Evolutionary conservation across 2,113 vertebrate species (phyloP).

Genomic region (Alectura lathami): DNA sequence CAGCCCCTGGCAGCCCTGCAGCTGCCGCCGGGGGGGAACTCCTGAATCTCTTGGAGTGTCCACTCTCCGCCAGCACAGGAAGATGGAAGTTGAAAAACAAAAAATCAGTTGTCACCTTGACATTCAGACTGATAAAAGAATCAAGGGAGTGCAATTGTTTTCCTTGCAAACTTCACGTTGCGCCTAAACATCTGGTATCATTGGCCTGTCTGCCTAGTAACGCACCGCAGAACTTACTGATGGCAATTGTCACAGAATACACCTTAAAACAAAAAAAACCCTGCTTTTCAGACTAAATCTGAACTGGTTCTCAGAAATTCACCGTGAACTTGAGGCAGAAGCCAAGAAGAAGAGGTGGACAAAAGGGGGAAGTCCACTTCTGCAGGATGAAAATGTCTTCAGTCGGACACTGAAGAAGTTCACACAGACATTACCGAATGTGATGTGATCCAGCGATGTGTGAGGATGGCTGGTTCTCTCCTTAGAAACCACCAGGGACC

Average conservation of each 20-base stretch:
- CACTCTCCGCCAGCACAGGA: background rate
- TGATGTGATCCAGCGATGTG: rapidly evolving
- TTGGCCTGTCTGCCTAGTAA: background rate
- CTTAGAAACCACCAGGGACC: background rate
- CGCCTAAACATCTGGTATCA: background rate
- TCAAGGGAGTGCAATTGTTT: background rate
- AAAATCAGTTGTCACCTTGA: background rate
- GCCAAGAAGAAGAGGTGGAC: background rate
- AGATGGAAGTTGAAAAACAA: background rate
- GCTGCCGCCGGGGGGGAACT: background rate
- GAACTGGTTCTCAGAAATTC: background rate
- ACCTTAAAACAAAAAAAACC: background rate
- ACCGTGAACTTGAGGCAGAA: background rate
- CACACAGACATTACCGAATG: background rate
- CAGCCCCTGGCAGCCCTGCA: rapidly evolving
- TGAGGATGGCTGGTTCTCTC: background rate
- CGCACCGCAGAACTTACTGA: background rate
- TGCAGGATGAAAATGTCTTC: background rate
- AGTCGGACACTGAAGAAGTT: background rate
- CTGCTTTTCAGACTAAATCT: background rate
- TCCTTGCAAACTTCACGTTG: background rate
- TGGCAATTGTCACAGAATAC: background rate
- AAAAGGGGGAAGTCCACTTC: background rate
- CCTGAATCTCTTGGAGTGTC: background rate
- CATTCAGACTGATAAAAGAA: background rate